Percentiles rank a stretch among this genome's conserved stretches.
Evolutionary conservation across 37 sponge, comb jelly and placozoan species (phyloP).

Genomic region (Chondrilla cf. caribensis): DNA sequence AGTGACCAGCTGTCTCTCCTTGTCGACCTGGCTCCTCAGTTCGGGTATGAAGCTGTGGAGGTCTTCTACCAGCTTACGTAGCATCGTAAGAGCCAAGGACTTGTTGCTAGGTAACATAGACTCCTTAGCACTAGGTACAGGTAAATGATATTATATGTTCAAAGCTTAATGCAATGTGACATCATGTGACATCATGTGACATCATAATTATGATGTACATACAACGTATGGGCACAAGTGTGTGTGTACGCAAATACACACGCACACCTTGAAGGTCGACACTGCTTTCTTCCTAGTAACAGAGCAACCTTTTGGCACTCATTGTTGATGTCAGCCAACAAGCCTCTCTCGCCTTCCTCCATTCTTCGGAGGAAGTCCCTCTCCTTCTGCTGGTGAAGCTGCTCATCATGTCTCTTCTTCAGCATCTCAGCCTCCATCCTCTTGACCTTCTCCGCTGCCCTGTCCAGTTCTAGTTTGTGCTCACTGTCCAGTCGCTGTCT

Average conservation of each 20-base stretch:
- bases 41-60: background rate
- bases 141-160: too few species aligned
- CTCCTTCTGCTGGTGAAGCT: background rate
- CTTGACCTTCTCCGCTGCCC: background rate
- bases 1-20: background rate
- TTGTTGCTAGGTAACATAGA: constrained; percentile 16
- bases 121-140: background rate
- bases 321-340: background rate
- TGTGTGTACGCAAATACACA: too few species aligned
- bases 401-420: background rate
- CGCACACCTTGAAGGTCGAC: too few species aligned
- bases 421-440: background rate
- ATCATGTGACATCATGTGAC: too few species aligned
- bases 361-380: background rate
- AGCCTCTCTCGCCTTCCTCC: background rate
- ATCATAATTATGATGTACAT: too few species aligned
- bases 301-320: constrained; percentile 9
- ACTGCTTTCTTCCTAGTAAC: background rate
- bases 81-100: background rate
- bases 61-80: background rate
- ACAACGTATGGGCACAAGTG: too few species aligned
- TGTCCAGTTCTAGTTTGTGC: background rate
- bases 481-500: background rate
- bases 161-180: too few species aligned
- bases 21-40: background rate